Evolutionary conservation across 2,888 invertebrate species (phyloP).

Genomic region (Mechanitis mazaeus): DNA sequence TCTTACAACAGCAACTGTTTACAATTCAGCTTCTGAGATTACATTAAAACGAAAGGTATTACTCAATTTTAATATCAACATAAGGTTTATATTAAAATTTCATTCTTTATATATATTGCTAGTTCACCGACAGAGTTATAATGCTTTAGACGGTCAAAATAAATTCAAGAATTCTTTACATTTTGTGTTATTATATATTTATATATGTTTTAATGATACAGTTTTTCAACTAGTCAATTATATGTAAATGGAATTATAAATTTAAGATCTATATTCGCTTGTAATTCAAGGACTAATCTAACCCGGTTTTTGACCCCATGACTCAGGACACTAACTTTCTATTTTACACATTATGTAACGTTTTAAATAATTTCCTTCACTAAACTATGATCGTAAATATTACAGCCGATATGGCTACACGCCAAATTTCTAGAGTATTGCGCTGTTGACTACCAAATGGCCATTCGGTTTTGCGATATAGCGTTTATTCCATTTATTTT

Average conservation of each 20-base stretch:
- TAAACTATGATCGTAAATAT: conserved; percentile 24
- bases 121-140: no score
- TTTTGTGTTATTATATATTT: no score
- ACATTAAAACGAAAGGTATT: not conserved
- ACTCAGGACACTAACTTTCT: conserved; percentile 22
- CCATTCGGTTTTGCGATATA: conserved; percentile 21
- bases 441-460: conserved; percentile 26
- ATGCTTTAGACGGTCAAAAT: not conserved
- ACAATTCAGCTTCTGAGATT: conserved; percentile 8
- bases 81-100: not conserved
- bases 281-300: conserved; percentile 19
- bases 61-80: conserved; percentile 1
- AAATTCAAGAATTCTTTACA: no score
- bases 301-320: conserved; percentile 21
- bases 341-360: conserved; percentile 27
- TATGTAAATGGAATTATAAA: not conserved
- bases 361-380: conserved; percentile 22
- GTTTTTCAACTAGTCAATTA: not conserved
- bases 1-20: conserved; percentile 26
- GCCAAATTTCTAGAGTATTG: conserved; percentile 27
- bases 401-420: conserved; percentile 18
- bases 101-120: no score
- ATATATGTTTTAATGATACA: no score
- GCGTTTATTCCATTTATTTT: conserved; percentile 21
- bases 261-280: not conserved